Evolutionary conservation across 1,140 invertebrate species (phyloP).

Genomic region (Heliconius nattereri): DNA sequence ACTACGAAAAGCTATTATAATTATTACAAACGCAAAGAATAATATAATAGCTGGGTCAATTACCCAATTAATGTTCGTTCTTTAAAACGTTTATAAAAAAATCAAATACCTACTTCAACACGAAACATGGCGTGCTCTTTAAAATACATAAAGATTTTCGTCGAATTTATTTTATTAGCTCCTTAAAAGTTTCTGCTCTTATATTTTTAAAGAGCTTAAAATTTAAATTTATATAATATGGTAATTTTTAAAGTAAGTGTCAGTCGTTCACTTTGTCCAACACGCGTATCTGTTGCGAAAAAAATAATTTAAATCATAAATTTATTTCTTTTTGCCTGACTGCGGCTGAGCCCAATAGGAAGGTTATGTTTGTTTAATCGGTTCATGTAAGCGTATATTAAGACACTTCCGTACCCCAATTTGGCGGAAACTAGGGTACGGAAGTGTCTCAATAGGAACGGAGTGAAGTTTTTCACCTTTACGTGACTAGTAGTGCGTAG

Average conservation of each 20-base stretch:
- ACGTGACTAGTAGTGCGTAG: too few species aligned
- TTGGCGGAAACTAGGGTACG: too few species aligned
- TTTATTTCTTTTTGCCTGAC: background rate
- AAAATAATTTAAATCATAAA: background rate
- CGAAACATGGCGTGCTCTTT: background rate
- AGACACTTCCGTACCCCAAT: too few species aligned
- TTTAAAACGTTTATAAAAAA: slow-evolving; percentile 4
- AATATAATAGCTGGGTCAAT: background rate
- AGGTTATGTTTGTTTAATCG: too few species aligned
- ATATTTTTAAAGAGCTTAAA: background rate
- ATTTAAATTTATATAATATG: background rate
- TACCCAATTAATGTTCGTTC: background rate
- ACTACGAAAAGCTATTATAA: too few species aligned
- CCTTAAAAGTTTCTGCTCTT: background rate
- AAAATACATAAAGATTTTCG: background rate
- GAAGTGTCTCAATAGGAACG: too few species aligned
- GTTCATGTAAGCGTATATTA: too few species aligned
- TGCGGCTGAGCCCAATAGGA: too few species aligned
- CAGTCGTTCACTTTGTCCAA: background rate
- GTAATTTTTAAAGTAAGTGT: background rate
- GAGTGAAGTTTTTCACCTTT: too few species aligned
- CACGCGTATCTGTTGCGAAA: background rate
- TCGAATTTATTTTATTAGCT: background rate
- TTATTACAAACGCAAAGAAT: too few species aligned
- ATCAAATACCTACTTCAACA: background rate